Evolutionary conservation across 2,113 vertebrate genomes (phyloP).

Genomic region (Acrocephalus arundinaceus): DNA sequence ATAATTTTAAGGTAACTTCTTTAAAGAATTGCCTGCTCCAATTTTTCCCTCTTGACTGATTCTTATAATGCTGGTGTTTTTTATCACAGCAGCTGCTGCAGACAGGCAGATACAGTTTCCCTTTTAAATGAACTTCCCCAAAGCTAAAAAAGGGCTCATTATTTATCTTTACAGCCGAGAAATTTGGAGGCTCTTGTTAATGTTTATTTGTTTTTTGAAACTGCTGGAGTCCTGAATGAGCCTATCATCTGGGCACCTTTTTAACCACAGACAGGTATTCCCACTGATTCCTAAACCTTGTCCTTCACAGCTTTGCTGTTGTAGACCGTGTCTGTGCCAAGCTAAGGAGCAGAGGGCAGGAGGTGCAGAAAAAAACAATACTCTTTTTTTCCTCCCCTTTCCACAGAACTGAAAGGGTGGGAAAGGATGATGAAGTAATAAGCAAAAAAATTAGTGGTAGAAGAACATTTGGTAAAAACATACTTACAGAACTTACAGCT

Average conservation of each 20-base stretch:
- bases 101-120: not conserved
- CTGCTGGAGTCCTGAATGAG: not conserved
- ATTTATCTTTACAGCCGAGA: not conserved
- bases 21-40: not conserved
- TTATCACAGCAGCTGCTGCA: not conserved
- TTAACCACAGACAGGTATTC: not conserved
- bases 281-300: not conserved
- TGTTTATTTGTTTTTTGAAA: not conserved
- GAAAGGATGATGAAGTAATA: not conserved
- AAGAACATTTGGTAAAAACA: not conserved
- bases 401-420: not conserved
- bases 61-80: not conserved
- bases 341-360: not conserved
- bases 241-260: not conserved
- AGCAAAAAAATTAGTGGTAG: not conserved
- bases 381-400: accelerated
- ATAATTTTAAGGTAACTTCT: not conserved
- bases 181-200: not conserved
- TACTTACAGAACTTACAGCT: not conserved
- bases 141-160: not conserved
- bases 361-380: not conserved
- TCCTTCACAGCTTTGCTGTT: not conserved
- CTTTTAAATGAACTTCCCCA: not conserved
- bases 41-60: not conserved
- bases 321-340: not conserved